phyloP scores from a whole-genome alignment of 1,140 invertebrate species.

The Diabrotica virgifera region DNA sequence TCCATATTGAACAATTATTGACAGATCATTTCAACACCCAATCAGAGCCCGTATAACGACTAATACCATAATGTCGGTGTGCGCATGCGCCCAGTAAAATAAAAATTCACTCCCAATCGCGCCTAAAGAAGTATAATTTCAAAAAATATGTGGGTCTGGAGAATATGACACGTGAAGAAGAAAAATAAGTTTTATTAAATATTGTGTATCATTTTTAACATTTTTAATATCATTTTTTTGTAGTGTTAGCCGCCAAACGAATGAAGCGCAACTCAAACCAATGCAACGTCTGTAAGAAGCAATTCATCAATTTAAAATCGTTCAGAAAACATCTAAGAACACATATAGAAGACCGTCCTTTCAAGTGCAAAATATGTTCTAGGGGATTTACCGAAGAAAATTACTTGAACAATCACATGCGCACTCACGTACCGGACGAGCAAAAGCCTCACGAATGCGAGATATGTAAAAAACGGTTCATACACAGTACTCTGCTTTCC shows the following conservation, averaged over 20 bases:
- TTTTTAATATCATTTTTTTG: slow-evolving; percentile 13
- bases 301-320: slow-evolving; percentile 98
- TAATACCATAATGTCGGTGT: no score
- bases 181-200: background rate
- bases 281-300: slow-evolving; percentile 94
- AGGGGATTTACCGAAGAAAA: slow-evolving; percentile 52
- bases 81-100: no score
- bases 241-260: slow-evolving; percentile 35
- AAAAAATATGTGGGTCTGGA: no score
- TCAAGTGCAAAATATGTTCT: slow-evolving; percentile 93
- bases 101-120: no score
- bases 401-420: slow-evolving; percentile 60
- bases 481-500: slow-evolving; percentile 58
- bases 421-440: slow-evolving; percentile 60
- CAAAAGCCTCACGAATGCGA: slow-evolving; percentile 60
- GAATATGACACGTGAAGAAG: background rate
- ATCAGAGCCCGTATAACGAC: no score
- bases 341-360: slow-evolving; percentile 97
- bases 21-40: no score
- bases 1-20: no score
- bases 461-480: slow-evolving; percentile 60
- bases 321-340: slow-evolving; percentile 96
- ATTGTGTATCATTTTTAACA: background rate
- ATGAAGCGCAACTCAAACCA: slow-evolving; percentile 37
- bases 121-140: no score